These are phyloP conservation scores for Enteromius viviparus DNA, from an alignment of 2,797 vertebrate species.

Conservation along the genomic window DNA sequence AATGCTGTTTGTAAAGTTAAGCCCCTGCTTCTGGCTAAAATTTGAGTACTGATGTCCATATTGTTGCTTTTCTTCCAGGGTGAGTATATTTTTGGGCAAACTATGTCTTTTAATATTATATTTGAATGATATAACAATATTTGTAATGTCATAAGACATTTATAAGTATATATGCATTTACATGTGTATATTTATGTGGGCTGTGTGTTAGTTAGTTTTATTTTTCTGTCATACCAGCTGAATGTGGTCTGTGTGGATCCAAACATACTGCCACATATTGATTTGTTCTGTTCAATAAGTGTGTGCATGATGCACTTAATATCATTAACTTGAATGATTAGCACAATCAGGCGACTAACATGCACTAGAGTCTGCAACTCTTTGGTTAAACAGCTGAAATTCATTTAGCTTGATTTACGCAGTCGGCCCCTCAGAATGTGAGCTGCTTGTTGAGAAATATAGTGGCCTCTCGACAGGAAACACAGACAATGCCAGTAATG, in stretches of 20 bases:
- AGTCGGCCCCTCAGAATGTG: constrained; percentile 18
- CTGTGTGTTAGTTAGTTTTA: neutral
- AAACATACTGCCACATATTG: neutral
- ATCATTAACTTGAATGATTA: constrained; percentile 27
- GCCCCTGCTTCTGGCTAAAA: neutral
- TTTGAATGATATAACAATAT: neutral
- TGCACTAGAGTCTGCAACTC: constrained; percentile 9
- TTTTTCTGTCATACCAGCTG: neutral
- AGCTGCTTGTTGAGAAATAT: constrained; percentile 57
- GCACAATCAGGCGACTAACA: neutral
- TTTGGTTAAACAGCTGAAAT: constrained; percentile 48
- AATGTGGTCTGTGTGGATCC: neutral
- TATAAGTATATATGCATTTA: neutral
- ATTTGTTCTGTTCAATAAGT: constrained; percentile 1
- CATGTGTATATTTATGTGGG: neutral
- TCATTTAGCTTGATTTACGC: constrained; percentile 45
- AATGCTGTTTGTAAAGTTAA: neutral
- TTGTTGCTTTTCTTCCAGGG: neutral
- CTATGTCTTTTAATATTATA: neutral
- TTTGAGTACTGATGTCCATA: neutral
- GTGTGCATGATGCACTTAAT: neutral
- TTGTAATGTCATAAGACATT: neutral
- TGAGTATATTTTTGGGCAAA: neutral
- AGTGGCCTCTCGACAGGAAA: constrained; percentile 55
- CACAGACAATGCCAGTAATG: constrained; percentile 55